Evolutionary conservation across 1,140 invertebrate species (phyloP).

Genomic region (Psix sp.): DNA sequence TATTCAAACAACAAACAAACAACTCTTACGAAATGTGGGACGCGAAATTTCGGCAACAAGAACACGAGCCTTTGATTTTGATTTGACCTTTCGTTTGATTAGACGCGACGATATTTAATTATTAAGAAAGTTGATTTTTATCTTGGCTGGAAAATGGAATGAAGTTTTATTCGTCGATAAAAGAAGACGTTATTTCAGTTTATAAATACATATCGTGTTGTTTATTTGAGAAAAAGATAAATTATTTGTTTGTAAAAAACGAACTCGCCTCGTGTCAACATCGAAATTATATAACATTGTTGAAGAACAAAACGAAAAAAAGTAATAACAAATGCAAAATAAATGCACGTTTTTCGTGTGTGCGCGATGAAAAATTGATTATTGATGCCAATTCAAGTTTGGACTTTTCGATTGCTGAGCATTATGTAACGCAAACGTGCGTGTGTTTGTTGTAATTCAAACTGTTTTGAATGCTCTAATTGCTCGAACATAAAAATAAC

Average conservation of each 20-base stretch:
- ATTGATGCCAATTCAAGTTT: slow-evolving; percentile 14
- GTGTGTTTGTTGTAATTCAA: slow-evolving; percentile 17
- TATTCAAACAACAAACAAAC: slow-evolving; percentile 27
- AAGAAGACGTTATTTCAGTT: too few relatives aligned
- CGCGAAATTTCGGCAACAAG: too few relatives aligned
- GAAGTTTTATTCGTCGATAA: too few relatives aligned
- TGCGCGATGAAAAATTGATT: slow-evolving; percentile 20
- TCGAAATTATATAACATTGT: slow-evolving; percentile 9
- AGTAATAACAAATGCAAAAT: slow-evolving; percentile 9
- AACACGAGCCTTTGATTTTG: too few relatives aligned
- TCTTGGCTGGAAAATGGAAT: too few relatives aligned
- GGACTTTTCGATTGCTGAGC: slow-evolving; percentile 19
- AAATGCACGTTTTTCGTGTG: slow-evolving; percentile 5
- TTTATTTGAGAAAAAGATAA: slow-evolving; percentile 4
- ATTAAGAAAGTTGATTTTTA: too few relatives aligned
- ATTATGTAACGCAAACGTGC: slow-evolving; percentile 19
- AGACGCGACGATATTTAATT: too few relatives aligned
- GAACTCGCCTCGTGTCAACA: slow-evolving; percentile 4
- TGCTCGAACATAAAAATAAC: slow-evolving; percentile 8
- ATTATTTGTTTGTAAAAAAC: slow-evolving; percentile 15
- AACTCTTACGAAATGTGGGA: not conserved
- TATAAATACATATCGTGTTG: too few relatives aligned
- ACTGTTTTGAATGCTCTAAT: slow-evolving; percentile 15
- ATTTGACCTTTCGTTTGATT: too few relatives aligned
- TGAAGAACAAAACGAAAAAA: not conserved